Percentiles rank a stretch among this genome's conserved stretches.
phyloP scores from a whole-genome alignment of 2,888 invertebrate species.

The Andrena fulva region DNA sequence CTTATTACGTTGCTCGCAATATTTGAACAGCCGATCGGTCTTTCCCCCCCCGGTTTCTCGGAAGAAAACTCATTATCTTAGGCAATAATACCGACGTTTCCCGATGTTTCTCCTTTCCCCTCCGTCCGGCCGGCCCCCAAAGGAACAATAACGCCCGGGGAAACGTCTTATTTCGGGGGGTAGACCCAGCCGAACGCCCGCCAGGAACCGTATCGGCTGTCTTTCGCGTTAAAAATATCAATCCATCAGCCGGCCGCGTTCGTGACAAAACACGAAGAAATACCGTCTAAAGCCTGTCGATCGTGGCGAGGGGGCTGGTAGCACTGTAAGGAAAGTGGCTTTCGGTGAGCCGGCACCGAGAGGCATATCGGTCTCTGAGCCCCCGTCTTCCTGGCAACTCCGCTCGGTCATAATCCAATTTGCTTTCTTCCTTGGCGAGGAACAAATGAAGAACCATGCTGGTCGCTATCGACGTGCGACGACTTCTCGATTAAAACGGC shows the following conservation, averaged over 20 bases:
- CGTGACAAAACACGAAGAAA: constrained; percentile 62
- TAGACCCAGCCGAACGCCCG: constrained; percentile 16
- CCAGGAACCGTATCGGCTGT: constrained; percentile 75
- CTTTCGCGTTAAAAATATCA: constrained; percentile 80
- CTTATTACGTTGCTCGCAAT: constrained; percentile 67
- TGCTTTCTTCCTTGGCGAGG: constrained; percentile 76
- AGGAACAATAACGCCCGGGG: constrained; percentile 69
- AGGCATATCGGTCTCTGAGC: constrained; percentile 59
- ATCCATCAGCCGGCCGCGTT: constrained; percentile 77
- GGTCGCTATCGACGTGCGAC: constrained; percentile 82
- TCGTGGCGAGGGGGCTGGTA: constrained; percentile 12
- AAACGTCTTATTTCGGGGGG: constrained; percentile 57
- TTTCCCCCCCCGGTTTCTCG: constrained; percentile 52
- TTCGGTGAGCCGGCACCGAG: constrained; percentile 59
- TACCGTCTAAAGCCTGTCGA: constrained; percentile 56
- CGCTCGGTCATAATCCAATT: constrained; percentile 81
- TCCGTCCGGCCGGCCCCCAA: constrained; percentile 37
- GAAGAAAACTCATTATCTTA: constrained; percentile 72
- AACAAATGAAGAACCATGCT: constrained; percentile 71
- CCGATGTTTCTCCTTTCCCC: constrained; percentile 19
- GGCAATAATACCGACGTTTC: constrained; percentile 68
- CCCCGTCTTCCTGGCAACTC: constrained; percentile 61
- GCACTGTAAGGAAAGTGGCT: constrained; percentile 57
- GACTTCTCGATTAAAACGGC: constrained; percentile 79
- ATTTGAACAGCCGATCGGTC: constrained; percentile 71